Evolutionary conservation across 1,140 invertebrate species (phyloP).

Genomic region (Bombus superbus): DNA sequence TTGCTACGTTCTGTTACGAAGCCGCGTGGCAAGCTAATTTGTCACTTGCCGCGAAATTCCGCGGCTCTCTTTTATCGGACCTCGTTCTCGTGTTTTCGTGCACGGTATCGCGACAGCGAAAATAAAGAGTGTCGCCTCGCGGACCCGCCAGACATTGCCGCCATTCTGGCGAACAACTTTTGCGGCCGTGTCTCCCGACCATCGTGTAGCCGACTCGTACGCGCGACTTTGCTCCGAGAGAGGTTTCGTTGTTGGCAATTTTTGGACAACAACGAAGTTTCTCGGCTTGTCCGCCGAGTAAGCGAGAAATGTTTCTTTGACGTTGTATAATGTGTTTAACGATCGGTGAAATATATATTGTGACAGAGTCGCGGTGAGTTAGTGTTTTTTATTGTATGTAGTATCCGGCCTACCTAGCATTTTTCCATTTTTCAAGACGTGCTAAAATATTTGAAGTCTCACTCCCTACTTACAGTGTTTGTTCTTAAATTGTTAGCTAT

Average conservation of each 20-base stretch:
- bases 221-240: too few relatives aligned
- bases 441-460: too few relatives aligned
- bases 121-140: slow-evolving; percentile 35
- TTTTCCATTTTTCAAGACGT: too few relatives aligned
- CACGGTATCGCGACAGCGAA: slow-evolving; percentile 43
- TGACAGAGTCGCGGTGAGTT: neutral
- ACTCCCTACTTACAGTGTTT: too few relatives aligned
- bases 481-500: neutral
- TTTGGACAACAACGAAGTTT: slow-evolving; percentile 8
- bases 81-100: slow-evolving; percentile 40
- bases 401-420: too few relatives aligned
- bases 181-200: neutral
- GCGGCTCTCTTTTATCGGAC: slow-evolving; percentile 35
- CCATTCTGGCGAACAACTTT: slow-evolving; percentile 34
- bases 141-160: neutral
- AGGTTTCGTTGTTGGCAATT: slow-evolving; percentile 18
- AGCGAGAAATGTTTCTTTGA: slow-evolving; percentile 8
- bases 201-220: neutral
- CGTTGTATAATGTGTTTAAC: slow-evolving; percentile 1
- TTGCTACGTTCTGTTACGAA: slow-evolving; percentile 17
- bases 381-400: neutral
- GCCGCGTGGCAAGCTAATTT: slow-evolving; percentile 33
- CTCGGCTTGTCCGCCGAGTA: neutral
- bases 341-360: neutral
- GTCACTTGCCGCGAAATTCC: slow-evolving; percentile 51